phyloP scores from a whole-genome alignment of 2,113 vertebrate genomes.

The Bagarius yarrelli region DNA sequence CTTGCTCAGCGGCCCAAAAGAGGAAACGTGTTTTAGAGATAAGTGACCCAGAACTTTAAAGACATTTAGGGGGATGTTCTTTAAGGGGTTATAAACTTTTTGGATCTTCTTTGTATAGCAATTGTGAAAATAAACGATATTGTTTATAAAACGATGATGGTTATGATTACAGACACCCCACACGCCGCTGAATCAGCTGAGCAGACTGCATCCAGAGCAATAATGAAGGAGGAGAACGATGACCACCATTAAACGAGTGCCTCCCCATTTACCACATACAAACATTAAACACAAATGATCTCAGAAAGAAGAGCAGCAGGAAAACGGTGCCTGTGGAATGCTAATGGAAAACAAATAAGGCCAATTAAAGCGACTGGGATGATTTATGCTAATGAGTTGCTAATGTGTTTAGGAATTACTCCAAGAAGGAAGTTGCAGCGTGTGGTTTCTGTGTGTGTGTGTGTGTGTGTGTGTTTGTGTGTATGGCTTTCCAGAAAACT shows the following conservation, averaged over 20 bases:
- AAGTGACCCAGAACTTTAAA: no score
- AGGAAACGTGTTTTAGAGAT: no score
- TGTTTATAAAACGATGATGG: background rate
- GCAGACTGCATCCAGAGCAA: background rate
- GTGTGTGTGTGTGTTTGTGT: no score
- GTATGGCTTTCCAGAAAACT: no score
- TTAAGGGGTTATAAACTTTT: no score
- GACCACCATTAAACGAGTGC: conserved; percentile 56
- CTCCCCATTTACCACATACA: conserved; percentile 60
- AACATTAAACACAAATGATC: conserved; percentile 4
- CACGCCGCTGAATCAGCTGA: conserved; percentile 49
- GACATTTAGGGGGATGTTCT: no score
- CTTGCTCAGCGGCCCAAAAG: no score
- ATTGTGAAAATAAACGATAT: background rate
- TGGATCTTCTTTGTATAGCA: background rate
- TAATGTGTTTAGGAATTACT: conserved; percentile 43
- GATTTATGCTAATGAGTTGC: conserved; percentile 55
- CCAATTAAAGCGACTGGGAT: conserved; percentile 49
- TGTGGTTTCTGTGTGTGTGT: conserved; percentile 23
- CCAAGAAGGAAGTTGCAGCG: conserved; percentile 29
- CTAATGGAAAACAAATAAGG: conserved; percentile 59
- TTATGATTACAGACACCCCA: background rate
- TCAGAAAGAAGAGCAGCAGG: conserved; percentile 49
- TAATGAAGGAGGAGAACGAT: conserved; percentile 36
- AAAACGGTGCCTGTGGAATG: conserved; percentile 53